These are phyloP conservation scores for Ischnus inquisitorius DNA, from an alignment of 2,888 invertebrate genomes.

Conservation along the genomic window DNA sequence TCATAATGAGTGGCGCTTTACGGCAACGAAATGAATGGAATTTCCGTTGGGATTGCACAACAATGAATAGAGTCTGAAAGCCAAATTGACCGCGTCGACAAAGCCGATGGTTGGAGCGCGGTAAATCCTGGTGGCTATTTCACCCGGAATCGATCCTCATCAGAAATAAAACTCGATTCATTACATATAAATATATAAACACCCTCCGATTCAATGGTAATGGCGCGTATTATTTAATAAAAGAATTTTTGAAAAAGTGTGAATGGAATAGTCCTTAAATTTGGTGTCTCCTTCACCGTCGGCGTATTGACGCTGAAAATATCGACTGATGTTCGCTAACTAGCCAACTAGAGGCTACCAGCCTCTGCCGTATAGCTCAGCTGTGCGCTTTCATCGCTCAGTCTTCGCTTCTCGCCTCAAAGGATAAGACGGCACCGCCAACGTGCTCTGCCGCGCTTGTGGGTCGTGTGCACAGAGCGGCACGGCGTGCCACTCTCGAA, in stretches of 20 bases:
- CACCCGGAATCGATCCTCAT: neutral
- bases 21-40: conserved; percentile 11
- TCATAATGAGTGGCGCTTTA: conserved; percentile 39
- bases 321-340: conserved; percentile 62
- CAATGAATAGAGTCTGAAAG: conserved; percentile 41
- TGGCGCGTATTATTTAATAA: neutral
- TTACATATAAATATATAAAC: neutral
- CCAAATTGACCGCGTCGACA: conserved; percentile 8
- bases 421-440: conserved; percentile 58
- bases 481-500: conserved; percentile 52
- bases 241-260: neutral
- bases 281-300: neutral
- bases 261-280: neutral
- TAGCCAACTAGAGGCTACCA: conserved; percentile 38
- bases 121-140: neutral
- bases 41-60: conserved; percentile 30
- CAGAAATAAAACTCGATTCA: neutral
- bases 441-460: conserved; percentile 19
- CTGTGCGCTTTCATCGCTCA: conserved; percentile 40
- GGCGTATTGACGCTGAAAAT: conserved; percentile 31
- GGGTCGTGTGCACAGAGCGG: conserved; percentile 5
- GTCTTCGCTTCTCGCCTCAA: conserved; percentile 51
- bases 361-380: conserved; percentile 36
- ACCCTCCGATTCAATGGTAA: conserved; percentile 19
- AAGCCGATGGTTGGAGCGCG: conserved; percentile 13